Percentiles rank a stretch among this genome's conserved stretches.
These are phyloP conservation scores for Andrena chrysosceles DNA, from an alignment of 2,888 invertebrate genomes.

Conservation along the genomic window DNA sequence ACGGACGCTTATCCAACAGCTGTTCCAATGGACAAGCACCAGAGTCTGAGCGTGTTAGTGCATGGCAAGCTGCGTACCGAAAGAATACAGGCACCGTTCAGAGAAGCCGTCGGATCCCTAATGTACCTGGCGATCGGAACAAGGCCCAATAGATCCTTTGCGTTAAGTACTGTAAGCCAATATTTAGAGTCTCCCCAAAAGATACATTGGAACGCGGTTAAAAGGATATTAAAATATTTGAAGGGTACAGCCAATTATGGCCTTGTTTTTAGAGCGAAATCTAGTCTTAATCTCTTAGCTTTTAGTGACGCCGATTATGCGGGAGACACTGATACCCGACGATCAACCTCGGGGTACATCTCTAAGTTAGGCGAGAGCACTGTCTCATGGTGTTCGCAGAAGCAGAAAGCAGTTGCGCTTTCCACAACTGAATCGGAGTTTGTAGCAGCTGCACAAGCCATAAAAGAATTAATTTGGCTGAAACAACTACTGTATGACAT, in stretches of 20 bases:
- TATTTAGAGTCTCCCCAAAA: not conserved
- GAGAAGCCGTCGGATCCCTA: too few relatives aligned
- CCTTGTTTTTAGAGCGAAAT: not conserved
- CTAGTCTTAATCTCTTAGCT: not conserved
- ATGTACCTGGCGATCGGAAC: too few relatives aligned
- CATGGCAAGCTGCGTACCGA: too few relatives aligned
- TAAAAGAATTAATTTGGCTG: not conserved
- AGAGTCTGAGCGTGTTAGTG: too few relatives aligned
- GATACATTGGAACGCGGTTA: not conserved
- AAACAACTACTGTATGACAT: not conserved
- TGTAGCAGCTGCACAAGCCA: not conserved
- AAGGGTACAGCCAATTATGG: not conserved
- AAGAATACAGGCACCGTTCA: too few relatives aligned
- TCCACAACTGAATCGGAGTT: constrained; percentile 2
- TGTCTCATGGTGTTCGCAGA: not conserved
- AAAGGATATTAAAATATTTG: not conserved
- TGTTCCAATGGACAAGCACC: too few relatives aligned
- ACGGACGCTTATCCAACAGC: too few relatives aligned
- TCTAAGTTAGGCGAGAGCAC: not conserved
- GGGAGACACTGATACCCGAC: not conserved
- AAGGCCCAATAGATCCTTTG: too few relatives aligned
- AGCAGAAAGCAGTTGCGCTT: not conserved
- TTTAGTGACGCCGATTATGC: not conserved
- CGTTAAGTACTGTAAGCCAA: too few relatives aligned
- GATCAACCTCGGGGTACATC: not conserved